phyloP scores from a whole-genome alignment of 2,113 vertebrate genomes.

The Pavo muticus region DNA sequence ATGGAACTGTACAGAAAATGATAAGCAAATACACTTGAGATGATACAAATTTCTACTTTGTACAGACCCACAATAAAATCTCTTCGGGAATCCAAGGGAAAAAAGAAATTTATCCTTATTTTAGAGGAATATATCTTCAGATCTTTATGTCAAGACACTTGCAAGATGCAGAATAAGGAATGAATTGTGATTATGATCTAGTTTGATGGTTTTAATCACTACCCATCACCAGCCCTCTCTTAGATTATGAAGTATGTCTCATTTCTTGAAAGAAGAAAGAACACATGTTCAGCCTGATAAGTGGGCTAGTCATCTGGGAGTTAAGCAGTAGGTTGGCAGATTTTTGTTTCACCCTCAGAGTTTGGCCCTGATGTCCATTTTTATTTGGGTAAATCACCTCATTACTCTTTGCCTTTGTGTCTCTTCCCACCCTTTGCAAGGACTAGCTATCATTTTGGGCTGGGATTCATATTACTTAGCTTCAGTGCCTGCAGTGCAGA shows the following conservation, averaged over 20 bases:
- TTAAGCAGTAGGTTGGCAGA: not conserved
- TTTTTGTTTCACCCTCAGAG: not conserved
- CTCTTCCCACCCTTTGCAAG: not conserved
- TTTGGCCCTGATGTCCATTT: not conserved
- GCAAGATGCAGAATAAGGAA: not conserved
- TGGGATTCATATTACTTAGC: not conserved
- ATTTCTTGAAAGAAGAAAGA: not conserved
- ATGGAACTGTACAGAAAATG: not conserved
- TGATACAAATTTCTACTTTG: not conserved
- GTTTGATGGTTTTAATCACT: not conserved
- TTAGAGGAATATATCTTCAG: not conserved
- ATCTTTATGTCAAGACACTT: not conserved
- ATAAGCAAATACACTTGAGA: not conserved
- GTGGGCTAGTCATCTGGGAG: not conserved
- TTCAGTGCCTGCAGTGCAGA: not conserved
- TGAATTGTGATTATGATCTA: not conserved
- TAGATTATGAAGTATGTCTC: not conserved
- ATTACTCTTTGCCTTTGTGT: not conserved
- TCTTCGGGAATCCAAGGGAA: not conserved
- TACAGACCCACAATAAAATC: not conserved
- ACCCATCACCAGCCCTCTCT: fast-evolving
- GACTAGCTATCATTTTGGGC: not conserved
- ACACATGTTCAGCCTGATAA: fast-evolving
- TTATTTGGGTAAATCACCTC: not conserved
- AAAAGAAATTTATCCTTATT: not conserved